Evolutionary conservation across 2,797 vertebrate genomes (phyloP).

Genomic region (Ispidina lecontei): DNA sequence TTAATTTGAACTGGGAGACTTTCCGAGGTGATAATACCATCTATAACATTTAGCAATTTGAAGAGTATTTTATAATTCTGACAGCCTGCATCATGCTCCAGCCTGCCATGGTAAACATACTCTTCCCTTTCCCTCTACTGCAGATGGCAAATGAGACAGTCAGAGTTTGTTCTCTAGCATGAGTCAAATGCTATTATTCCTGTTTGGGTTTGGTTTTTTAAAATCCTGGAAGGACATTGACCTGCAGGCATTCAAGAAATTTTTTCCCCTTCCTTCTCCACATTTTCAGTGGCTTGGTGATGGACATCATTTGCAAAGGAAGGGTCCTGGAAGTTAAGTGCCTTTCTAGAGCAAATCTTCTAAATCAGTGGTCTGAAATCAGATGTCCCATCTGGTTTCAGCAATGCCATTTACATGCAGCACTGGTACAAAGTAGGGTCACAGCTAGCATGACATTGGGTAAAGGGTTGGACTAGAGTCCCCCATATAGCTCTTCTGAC

Average conservation of each 20-base stretch:
- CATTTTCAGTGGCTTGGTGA: not conserved
- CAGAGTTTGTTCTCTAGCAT: not conserved
- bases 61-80: constrained; percentile 34
- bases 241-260: not conserved
- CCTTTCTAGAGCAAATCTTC: not conserved
- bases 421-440: not conserved
- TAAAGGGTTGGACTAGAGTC: not conserved
- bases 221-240: not conserved
- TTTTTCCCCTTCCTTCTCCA: not conserved
- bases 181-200: not conserved
- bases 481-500: not conserved
- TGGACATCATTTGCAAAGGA: not conserved
- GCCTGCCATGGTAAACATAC: not conserved
- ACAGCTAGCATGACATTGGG: not conserved
- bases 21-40: not conserved
- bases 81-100: constrained; percentile 7
- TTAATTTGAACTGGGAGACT: not conserved
- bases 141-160: not conserved
- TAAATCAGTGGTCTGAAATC: accelerated
- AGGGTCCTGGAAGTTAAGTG: not conserved
- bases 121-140: not conserved
- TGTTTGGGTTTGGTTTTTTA: not conserved
- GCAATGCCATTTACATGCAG: not conserved
- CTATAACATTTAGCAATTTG: not conserved
- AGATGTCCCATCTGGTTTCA: not conserved